phyloP scores from a whole-genome alignment of 2,113 vertebrate species.

The Myrmecobius fasciatus region DNA sequence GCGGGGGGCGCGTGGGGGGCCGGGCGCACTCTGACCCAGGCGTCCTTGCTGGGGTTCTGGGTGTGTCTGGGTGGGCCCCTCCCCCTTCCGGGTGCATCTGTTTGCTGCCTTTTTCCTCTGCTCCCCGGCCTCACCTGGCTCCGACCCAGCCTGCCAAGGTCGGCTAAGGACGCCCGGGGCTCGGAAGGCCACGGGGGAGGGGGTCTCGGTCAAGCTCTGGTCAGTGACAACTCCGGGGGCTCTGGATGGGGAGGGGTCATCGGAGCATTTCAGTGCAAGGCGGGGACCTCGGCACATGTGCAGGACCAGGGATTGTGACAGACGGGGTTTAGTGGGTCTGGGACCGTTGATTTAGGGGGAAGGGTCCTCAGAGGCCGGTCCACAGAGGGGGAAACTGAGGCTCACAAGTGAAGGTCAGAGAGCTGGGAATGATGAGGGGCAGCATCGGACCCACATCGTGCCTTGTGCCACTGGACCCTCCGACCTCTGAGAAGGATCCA shows the following conservation, averaged over 20 bases:
- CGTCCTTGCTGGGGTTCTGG: not conserved
- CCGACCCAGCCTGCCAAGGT: not conserved
- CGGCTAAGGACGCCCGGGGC: not conserved
- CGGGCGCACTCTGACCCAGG: not conserved
- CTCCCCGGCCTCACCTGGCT: slow-evolving; percentile 4
- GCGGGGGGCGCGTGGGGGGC: not conserved
- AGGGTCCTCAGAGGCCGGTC: too few species aligned
- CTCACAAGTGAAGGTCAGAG: too few species aligned
- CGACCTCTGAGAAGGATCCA: not conserved
- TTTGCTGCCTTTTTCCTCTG: not conserved
- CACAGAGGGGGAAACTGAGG: too few species aligned
- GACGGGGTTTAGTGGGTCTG: slow-evolving; percentile 51
- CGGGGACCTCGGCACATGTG: not conserved
- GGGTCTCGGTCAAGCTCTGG: not conserved
- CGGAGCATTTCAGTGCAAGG: not conserved
- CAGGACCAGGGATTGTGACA: slow-evolving; percentile 8
- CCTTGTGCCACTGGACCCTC: not conserved
- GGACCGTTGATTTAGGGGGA: slow-evolving; percentile 57
- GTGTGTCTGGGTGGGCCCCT: not conserved
- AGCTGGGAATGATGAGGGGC: too few species aligned
- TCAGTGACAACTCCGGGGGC: not conserved
- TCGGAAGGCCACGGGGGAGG: too few species aligned
- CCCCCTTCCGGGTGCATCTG: not conserved
- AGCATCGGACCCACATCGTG: too few species aligned
- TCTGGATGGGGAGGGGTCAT: not conserved